phyloP scores from a whole-genome alignment of 2,797 vertebrate genomes.

The Malurus splendens region DNA sequence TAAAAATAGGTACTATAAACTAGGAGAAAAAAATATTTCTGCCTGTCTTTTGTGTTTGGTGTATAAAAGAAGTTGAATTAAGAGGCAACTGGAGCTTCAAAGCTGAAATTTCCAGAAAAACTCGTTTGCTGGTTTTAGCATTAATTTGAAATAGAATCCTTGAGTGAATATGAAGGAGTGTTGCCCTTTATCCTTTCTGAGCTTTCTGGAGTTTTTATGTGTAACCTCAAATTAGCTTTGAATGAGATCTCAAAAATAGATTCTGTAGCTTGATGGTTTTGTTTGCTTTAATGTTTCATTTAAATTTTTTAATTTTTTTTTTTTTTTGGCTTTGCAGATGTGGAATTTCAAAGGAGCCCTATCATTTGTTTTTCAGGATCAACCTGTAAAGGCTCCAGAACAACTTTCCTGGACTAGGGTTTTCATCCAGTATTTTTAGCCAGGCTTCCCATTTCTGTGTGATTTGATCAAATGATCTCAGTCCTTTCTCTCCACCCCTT shows the following conservation, averaged over 20 bases:
- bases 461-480: neutral
- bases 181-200: neutral
- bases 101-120: neutral
- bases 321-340: neutral
- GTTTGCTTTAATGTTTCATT: neutral
- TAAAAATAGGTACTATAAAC: neutral
- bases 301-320: too few species aligned
- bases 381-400: neutral
- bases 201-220: neutral
- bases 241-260: neutral
- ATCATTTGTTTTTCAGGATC: neutral
- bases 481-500: neutral
- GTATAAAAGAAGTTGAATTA: neutral
- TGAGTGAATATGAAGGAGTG: neutral
- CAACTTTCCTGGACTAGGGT: neutral
- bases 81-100: neutral
- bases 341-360: neutral
- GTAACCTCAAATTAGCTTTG: neutral
- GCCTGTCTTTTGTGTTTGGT: neutral
- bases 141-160: neutral
- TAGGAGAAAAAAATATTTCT: neutral
- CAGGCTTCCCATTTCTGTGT: neutral
- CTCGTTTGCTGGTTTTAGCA: neutral
- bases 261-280: neutral
- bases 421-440: neutral